Percentiles rank a stretch among this genome's conserved stretches.
These are phyloP conservation scores for Meloidogyne exigua DNA, from an alignment of 1,140 invertebrate species.

Conservation along the genomic window DNA sequence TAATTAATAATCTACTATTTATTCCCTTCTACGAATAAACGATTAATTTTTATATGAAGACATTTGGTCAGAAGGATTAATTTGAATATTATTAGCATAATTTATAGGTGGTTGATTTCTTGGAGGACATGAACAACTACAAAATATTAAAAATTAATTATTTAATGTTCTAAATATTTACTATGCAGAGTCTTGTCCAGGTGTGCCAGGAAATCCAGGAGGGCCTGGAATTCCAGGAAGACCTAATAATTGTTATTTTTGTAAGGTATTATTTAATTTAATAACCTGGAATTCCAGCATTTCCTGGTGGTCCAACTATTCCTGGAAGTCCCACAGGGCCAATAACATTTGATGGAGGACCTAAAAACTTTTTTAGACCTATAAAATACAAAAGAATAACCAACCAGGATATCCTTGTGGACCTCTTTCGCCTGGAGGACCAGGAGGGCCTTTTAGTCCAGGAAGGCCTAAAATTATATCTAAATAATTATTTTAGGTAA, in stretches of 20 bases:
- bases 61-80: background rate
- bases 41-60: background rate
- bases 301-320: background rate
- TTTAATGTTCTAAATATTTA: background rate
- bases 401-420: background rate
- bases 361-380: background rate
- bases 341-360: background rate
- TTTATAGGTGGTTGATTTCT: background rate
- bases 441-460: background rate
- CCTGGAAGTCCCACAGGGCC: background rate
- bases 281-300: slow-evolving; percentile 10
- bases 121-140: background rate
- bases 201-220: background rate
- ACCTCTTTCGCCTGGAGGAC: background rate
- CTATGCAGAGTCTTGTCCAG: background rate
- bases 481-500: background rate
- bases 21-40: too few relatives aligned
- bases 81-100: background rate
- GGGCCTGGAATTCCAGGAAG: background rate
- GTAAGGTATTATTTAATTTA: background rate
- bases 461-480: background rate
- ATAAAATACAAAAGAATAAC: background rate
- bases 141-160: too few relatives aligned
- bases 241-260: background rate
- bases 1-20: too few relatives aligned